Base-by-base conservation (phyloP, 2,113 vertebrate species). In the Zootoca vivipara region DNA sequence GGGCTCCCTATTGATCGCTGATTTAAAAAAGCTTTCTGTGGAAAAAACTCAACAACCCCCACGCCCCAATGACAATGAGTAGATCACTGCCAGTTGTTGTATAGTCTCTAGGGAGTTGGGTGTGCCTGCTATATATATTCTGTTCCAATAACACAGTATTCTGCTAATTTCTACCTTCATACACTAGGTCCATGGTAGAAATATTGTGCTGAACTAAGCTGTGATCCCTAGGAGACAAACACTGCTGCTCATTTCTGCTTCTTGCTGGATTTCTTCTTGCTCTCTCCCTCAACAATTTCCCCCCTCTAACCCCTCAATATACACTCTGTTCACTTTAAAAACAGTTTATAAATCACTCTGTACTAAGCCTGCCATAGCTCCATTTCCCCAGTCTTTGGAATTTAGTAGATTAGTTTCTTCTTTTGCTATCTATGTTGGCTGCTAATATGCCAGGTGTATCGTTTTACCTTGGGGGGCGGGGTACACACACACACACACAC, bases 301-400 rank as follows among this genome's bases (percentile, higher is more conserved):
- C 67, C 67, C 35, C 13, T 26, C 81, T 79, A 78, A 52, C 9
- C 20, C 83, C 74, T 80, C 85, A 35, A 64, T 85, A 15, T 1
- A 70, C 18, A 82, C n/a, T 90, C 83, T 89, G 58, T 89, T 80
- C 83, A 16, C 67, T 91, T 42, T 77, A 89, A 93, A 94, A 86
- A 87, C 24, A 93, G 85, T 82, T 94, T 78, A 82, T 92, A 90
- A 94, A 89, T 64, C 90, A 87, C 2, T 5, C 15, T 35, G 1
- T 1, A 35, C 42, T 67, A 89, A 30, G 74, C 78, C 82, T 78
- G 82, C 80, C 13, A 4, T 91, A 91, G 90, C 78, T 89, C 64
- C 28, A 26, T 85, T 91, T 90, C 15, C 81, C 33, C 40, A 67
- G 0, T 72, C 86, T 84, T 89, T 65, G 80, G 84, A 73, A 64